Evolutionary conservation across 2,113 vertebrate species (phyloP), one percentile per base, ranked within the genome.

Genomic region (Columbina picui): DNA sequence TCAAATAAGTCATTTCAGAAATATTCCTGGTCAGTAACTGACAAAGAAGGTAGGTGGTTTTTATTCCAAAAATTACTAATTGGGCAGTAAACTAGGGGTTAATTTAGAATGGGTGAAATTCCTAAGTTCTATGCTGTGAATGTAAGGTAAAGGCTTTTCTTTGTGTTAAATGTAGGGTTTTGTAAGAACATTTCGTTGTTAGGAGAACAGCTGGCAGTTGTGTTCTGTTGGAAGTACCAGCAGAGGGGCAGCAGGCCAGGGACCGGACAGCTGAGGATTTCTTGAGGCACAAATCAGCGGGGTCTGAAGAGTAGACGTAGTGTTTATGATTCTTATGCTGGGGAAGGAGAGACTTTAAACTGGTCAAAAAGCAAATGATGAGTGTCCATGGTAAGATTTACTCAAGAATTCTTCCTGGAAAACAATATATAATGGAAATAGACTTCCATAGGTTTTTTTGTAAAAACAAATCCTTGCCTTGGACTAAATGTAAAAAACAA

Each of bases 1-100:
- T 99, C 99, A 96, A 99, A 98, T 98, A 99, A 99, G 96, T 99
- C 99, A 67, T 99, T 99, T 97, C 99, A 99, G 97, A 99, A 99
- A 98, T 99, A 99, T 95, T 98, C 99, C 41, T 99, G 99, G 99
- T 98, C 98, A 92, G 97, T 98, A 96, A 98, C 98, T 96, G 99
- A 99, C 95, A 99, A 99, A 99, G 99, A 99, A 98, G 99, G 99
- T 99, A 87, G 93, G 98, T 97, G 25, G 26, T 53, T 32, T 43
- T 71, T 87, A 77, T 82, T 89, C 61, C 30, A 69, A n/a, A 94
- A 89, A 38, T 75, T 53, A 34, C 38, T 94, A 43, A 69, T 1
- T 19, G 65, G 73, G 70, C 59, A 57, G 39, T 84, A 79, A 75
- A 49, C 9, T 39, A 52, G 47, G 70, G 75, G 19, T 68, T 87